Evolutionary conservation across 2,888 invertebrate species (phyloP), one percentile per base, ranked within the genome.

Genomic region (Micropterix aruncella): DNA sequence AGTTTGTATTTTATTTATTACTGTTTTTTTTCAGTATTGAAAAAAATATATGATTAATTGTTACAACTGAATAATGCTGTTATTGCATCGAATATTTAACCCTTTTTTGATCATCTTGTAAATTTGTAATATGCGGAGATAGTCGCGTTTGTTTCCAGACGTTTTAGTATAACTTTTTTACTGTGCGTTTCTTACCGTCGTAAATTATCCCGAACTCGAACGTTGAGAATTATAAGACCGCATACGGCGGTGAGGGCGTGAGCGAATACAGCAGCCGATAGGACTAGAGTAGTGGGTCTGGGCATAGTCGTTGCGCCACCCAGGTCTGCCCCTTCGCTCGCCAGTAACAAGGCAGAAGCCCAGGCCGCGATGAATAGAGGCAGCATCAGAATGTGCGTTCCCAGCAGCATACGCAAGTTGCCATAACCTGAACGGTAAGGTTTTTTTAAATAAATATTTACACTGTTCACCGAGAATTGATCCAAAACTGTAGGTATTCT

Each of bases 181-280:
- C n/a, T n/a, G n/a, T n/a, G n/a, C n/a, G n/a, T n/a, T n/a, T n/a
- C n/a, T n/a, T 50, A 75, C 74, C 75, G 67, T 19, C 64, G 57
- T 37, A 86, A 62, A 58, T 88, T 88, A 52, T 84, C 82, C 14
- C 90, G 64, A 0, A 93, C 92, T 46, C 91, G 75, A 46, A 83
- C 79, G 56, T 92, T 94, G 50, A 90, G 79, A 48, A 92, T 81
- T 59, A 92, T 87, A 60, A 92, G 88, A 0, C 92, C 91, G 15
- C 88, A 74, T 38, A 91, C 72, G 42, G 91, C 83, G 56, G 90
- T 91, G 18, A 83, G 72, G 0, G 92, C 87, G 59, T 92, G 91
- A 15, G 83, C 57, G 1, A 86, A 70, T 1, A 90, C 81, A 5
- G 86, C 80, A 0, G 79, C 74, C 1, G 89, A 86, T 44, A 93